These are phyloP conservation scores for Leontocebus nigricollis DNA, from an alignment of 2,797 vertebrate species.

Conservation along the genomic window DNA sequence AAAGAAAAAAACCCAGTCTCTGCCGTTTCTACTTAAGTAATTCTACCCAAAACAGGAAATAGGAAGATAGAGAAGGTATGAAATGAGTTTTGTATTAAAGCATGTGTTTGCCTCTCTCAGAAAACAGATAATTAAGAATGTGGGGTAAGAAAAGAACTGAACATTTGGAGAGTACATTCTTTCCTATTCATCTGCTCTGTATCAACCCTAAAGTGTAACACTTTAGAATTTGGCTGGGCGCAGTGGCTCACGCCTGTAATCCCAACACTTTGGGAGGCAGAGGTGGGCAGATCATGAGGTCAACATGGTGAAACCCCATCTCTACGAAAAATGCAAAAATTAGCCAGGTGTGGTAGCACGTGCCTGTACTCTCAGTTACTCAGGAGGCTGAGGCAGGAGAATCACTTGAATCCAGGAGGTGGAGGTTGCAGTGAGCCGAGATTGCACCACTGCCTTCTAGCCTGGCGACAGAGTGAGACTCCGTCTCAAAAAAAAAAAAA, in stretches of 20 bases:
- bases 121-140: background rate
- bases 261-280: background rate
- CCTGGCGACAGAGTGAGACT: background rate
- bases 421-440: background rate
- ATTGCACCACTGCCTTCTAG: background rate
- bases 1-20: background rate
- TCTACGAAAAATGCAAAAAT: background rate
- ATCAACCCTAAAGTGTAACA: background rate
- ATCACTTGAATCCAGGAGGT: background rate
- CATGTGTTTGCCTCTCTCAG: background rate
- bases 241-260: background rate
- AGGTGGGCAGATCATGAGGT: background rate
- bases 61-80: background rate
- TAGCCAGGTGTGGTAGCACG: background rate
- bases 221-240: background rate
- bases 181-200: background rate
- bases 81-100: constrained; percentile 29
- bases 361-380: background rate
- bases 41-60: background rate
- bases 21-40: background rate
- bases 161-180: background rate
- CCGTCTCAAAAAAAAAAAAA: background rate
- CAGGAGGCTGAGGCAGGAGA: background rate
- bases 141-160: background rate
- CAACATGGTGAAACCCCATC: background rate